phyloP scores from a whole-genome alignment of 2,113 vertebrate species.

The Glaucomys volans region DNA sequence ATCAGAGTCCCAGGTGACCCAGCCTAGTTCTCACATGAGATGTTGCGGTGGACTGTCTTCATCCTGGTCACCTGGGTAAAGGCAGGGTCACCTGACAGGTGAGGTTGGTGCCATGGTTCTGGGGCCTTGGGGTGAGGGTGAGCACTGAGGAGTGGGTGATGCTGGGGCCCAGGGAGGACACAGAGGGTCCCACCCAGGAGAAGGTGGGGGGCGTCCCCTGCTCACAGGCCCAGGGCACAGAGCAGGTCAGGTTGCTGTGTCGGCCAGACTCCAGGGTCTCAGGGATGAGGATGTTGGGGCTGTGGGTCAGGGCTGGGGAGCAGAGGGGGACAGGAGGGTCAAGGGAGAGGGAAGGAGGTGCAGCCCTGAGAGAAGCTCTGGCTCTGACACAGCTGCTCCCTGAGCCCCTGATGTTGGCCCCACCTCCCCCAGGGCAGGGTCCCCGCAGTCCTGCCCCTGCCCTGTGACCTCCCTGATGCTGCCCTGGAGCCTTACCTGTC shows the following conservation, averaged over 20 bases:
- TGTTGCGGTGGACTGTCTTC: not conserved
- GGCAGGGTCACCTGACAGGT: conserved; percentile 62
- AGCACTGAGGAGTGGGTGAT: not conserved
- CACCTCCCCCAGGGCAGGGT: fast-evolving
- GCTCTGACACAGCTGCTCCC: not conserved
- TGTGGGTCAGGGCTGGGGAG: not conserved
- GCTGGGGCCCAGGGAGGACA: fast-evolving
- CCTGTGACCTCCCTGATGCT: too few relatives aligned
- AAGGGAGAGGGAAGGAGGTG: not conserved
- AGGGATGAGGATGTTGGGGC: not conserved
- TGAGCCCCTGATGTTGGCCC: not conserved
- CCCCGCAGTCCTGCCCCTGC: not conserved
- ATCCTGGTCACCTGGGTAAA: fast-evolving
- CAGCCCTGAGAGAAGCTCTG: not conserved
- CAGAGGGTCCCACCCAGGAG: conserved; percentile 20
- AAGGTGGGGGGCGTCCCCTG: not conserved
- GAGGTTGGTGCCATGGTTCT: conserved; percentile 9
- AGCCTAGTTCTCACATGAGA: conserved; percentile 31
- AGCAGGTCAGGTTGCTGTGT: conserved; percentile 40
- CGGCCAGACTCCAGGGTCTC: not conserved
- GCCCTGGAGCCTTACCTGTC: not conserved
- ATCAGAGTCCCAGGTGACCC: fast-evolving
- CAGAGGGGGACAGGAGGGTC: not conserved
- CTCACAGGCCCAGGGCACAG: conserved; percentile 12
- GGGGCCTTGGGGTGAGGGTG: not conserved